These are phyloP conservation scores for Lissonota sp. DNA, from an alignment of 2,888 invertebrate genomes.

Conservation along the genomic window DNA sequence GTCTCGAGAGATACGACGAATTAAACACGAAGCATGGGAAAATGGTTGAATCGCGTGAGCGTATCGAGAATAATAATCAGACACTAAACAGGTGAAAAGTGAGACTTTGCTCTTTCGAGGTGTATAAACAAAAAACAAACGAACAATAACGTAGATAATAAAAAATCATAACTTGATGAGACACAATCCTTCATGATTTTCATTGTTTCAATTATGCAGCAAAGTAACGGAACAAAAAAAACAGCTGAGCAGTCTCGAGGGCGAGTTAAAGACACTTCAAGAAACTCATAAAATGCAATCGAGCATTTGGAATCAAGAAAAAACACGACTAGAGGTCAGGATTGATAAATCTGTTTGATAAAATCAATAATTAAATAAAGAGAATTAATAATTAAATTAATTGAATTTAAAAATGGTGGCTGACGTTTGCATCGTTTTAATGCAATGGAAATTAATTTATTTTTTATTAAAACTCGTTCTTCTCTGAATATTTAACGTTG, in stretches of 20 bases:
- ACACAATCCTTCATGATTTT: conserved; percentile 50
- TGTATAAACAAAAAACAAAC: conserved; percentile 29
- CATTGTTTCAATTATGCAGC: conserved; percentile 81
- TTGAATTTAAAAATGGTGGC: background rate
- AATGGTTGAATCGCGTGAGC: conserved; percentile 92
- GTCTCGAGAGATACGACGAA: conserved; percentile 91
- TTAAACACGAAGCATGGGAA: conserved; percentile 93
- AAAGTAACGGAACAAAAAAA: conserved; percentile 87
- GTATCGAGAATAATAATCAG: conserved; percentile 93
- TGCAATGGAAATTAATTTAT: too few species aligned
- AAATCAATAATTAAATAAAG: background rate
- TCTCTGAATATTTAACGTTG: too few species aligned
- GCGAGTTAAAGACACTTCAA: conserved; percentile 88
- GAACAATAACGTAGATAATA: background rate
- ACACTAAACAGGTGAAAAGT: conserved; percentile 88
- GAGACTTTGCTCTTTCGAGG: conserved; percentile 53
- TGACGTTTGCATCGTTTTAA: background rate
- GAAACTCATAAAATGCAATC: conserved; percentile 88
- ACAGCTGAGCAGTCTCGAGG: conserved; percentile 87
- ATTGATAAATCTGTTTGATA: conserved; percentile 1
- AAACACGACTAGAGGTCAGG: conserved; percentile 75
- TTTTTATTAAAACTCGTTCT: too few species aligned
- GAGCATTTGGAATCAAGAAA: conserved; percentile 90
- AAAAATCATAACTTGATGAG: background rate
- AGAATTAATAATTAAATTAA: background rate